A percentile compares a stretch with the other conserved stretches of the same genome.
These are phyloP conservation scores for Drosophila insularis DNA, from an alignment of 1,140 invertebrate species.

Conservation along the genomic window DNA sequence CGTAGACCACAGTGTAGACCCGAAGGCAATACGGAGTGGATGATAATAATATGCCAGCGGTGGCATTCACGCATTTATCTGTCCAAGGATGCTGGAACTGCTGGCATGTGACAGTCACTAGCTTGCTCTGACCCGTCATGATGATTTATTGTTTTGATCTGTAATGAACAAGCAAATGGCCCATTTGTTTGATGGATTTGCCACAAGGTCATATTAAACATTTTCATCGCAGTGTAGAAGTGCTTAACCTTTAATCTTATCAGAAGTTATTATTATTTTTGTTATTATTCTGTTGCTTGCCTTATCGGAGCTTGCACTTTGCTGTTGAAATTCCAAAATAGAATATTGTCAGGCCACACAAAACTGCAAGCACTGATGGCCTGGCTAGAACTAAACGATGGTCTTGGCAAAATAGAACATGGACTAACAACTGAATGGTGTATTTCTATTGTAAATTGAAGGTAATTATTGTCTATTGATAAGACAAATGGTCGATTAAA, in stretches of 20 bases:
- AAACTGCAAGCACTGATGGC: constrained; percentile 35
- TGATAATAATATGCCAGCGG: constrained; percentile 86
- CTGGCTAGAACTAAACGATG: constrained; percentile 28
- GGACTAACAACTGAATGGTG: constrained; percentile 7
- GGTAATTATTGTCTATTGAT: constrained; percentile 38
- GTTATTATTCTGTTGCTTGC: constrained; percentile 22
- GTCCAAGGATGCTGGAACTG: constrained; percentile 92
- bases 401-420: constrained; percentile 3
- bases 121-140: constrained; percentile 88
- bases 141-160: neutral
- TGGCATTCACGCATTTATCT: constrained; percentile 87
- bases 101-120: constrained; percentile 84
- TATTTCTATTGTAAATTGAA: constrained; percentile 24
- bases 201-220: neutral
- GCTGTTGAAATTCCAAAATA: constrained; percentile 26
- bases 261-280: constrained; percentile 17
- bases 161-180: neutral
- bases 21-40: constrained; percentile 87
- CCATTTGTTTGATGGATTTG: neutral
- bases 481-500: constrained; percentile 45
- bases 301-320: constrained; percentile 47
- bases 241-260: constrained; percentile 55
- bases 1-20: constrained; percentile 90
- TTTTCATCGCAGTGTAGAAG: neutral
- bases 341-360: constrained; percentile 4